A percentile compares a stretch with the other conserved stretches of the same genome.
Evolutionary conservation across 1,140 invertebrate genomes (phyloP).

Genomic region (Lutraria rhynchaena): DNA sequence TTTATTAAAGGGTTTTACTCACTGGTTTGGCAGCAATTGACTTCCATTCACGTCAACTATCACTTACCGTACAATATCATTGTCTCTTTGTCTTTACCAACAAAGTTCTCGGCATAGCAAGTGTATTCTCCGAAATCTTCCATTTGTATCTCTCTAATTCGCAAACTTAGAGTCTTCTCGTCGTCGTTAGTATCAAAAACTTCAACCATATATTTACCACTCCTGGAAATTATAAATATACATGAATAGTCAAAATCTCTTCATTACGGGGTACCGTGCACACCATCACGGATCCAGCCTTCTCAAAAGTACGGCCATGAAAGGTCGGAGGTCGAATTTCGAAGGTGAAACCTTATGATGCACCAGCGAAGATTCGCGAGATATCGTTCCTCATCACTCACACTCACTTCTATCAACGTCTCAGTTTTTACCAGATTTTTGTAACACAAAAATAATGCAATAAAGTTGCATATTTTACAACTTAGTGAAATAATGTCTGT

Average conservation of each 20-base stretch:
- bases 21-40: background rate
- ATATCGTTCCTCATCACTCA: background rate
- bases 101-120: slow-evolving; percentile 64
- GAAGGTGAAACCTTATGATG: background rate
- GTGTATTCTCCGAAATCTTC: slow-evolving; percentile 67
- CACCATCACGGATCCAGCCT: background rate
- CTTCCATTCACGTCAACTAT: background rate
- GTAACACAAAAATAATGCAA: background rate
- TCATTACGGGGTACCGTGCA: too few species aligned
- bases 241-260: too few species aligned
- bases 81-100: slow-evolving; percentile 89
- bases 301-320: background rate
- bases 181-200: slow-evolving; percentile 89
- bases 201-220: slow-evolving; percentile 88
- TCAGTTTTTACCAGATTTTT: too few species aligned
- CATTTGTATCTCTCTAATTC: slow-evolving; percentile 61
- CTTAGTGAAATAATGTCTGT: too few species aligned
- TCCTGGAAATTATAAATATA: too few species aligned
- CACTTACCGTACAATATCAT: slow-evolving; percentile 92
- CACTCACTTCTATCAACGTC: too few species aligned
- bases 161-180: slow-evolving; percentile 63
- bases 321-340: background rate
- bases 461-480: background rate
- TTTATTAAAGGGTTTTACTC: background rate
- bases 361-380: background rate